A percentile compares a stretch with the other conserved stretches of the same genome.
phyloP scores from a whole-genome alignment of 2,797 vertebrate genomes.

The Pristis pectinata region DNA sequence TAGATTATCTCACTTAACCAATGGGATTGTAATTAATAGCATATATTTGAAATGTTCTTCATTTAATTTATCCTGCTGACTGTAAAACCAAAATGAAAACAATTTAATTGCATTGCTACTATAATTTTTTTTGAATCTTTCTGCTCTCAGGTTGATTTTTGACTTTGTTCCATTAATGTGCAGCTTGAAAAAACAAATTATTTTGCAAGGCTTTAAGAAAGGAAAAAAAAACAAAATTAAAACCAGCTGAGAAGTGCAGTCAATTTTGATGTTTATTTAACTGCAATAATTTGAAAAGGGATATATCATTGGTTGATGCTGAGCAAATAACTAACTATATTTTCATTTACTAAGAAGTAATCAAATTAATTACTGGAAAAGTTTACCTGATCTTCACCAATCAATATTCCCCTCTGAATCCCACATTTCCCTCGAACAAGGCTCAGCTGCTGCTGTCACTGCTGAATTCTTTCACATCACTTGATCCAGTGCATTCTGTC shows the following conservation, averaged over 20 bases:
- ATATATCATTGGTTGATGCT: not conserved
- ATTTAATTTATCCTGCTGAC: slow-evolving; percentile 12
- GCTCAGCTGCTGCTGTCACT: not conserved
- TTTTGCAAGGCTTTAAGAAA: too few relatives aligned
- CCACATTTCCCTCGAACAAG: not conserved
- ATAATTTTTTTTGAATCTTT: not conserved
- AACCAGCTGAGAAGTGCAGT: not conserved
- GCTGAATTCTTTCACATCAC: not conserved
- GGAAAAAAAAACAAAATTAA: not conserved
- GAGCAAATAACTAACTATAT: not conserved
- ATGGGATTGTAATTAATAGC: not conserved
- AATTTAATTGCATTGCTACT: not conserved
- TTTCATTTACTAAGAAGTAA: not conserved
- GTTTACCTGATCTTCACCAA: not conserved
- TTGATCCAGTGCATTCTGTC: not conserved
- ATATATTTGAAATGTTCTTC: not conserved
- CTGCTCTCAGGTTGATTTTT: not conserved
- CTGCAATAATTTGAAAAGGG: not conserved
- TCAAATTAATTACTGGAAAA: not conserved
- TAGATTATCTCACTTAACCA: not conserved
- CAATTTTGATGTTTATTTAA: not conserved
- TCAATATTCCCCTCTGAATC: not conserved
- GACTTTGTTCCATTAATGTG: not conserved
- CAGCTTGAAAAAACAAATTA: not conserved
- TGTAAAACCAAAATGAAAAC: slow-evolving; percentile 8